Conservation (phyloP, 2,797 vertebrate species). For the Anguilla megastoma region DNA sequence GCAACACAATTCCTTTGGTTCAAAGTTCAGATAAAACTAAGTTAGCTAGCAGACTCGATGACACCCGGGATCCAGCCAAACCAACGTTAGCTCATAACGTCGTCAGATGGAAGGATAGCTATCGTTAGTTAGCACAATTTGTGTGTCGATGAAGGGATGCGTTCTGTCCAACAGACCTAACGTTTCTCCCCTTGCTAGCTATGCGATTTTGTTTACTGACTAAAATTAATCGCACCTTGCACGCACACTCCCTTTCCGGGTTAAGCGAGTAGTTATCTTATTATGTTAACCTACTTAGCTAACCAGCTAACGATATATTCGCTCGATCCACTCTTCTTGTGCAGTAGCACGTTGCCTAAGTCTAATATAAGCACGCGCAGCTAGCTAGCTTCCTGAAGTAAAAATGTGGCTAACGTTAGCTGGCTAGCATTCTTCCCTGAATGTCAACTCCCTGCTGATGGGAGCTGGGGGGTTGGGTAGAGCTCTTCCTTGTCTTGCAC, state of each 20-base stretch:
- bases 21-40: background rate
- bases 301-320: background rate
- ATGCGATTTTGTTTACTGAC: background rate
- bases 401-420: background rate
- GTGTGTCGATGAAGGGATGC: background rate
- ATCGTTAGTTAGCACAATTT: background rate
- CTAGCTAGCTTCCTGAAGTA: background rate
- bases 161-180: background rate
- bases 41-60: background rate
- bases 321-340: background rate
- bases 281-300: background rate
- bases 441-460: background rate
- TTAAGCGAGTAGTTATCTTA: background rate
- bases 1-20: background rate
- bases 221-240: background rate
- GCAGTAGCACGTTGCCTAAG: background rate
- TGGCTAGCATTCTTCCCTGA: background rate
- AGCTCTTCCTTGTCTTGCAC: constrained; percentile 37
- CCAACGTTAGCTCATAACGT: background rate
- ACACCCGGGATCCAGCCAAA: background rate
- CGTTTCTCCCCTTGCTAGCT: background rate
- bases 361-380: background rate
- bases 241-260: background rate
- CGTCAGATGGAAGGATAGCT: background rate
- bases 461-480: constrained; percentile 28